Percentiles rank a stretch among this genome's conserved stretches.
Evolutionary conservation across 2,888 invertebrate genomes (phyloP).

Genomic region (Leucophora obtusa): DNA sequence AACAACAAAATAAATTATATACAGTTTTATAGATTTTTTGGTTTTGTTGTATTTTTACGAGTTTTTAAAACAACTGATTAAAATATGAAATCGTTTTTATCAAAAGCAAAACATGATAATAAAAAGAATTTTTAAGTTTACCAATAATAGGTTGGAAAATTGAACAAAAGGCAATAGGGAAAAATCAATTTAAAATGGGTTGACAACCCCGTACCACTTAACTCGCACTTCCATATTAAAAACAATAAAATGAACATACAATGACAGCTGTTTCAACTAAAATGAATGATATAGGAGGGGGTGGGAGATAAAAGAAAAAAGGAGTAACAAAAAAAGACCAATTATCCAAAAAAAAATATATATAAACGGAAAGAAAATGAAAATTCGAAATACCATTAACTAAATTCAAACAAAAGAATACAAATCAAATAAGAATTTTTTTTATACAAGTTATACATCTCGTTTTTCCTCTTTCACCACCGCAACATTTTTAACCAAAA

Average conservation of each 20-base stretch:
- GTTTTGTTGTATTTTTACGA: background rate
- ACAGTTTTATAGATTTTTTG: conserved; percentile 3
- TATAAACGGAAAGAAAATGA: background rate
- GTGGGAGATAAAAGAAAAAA: conserved; percentile 31
- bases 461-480: too few species aligned
- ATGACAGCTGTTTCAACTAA: conserved; percentile 56
- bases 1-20: background rate
- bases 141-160: conserved; percentile 16
- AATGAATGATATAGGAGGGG: conserved; percentile 1
- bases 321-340: conserved; percentile 23
- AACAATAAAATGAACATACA: conserved; percentile 56
- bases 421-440: too few species aligned
- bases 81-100: background rate
- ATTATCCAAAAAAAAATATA: background rate
- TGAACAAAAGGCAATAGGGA: conserved; percentile 31
- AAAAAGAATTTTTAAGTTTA: background rate
- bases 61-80: background rate
- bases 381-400: too few species aligned
- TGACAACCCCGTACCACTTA: conserved; percentile 46
- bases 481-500: background rate
- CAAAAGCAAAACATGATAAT: background rate
- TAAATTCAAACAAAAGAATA: too few species aligned
- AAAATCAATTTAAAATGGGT: conserved; percentile 61
- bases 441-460: too few species aligned
- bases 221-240: background rate